These are phyloP conservation scores for Stegastes partitus DNA, from an alignment of 2,113 vertebrate species.

Conservation along the genomic window DNA sequence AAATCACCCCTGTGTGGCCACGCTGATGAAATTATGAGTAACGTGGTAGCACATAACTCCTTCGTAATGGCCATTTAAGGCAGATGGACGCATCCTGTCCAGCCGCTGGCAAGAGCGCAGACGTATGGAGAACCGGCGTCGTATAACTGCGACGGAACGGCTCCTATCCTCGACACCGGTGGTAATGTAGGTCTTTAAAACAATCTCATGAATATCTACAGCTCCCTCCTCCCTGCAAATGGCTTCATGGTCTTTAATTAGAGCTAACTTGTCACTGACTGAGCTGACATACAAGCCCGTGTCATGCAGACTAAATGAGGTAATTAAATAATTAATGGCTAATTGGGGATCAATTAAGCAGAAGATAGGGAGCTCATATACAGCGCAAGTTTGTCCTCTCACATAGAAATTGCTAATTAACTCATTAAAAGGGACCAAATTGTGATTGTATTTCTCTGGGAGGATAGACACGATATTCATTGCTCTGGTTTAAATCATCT, in stretches of 20 bases:
- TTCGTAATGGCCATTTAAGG: constrained; percentile 55
- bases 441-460: constrained; percentile 46
- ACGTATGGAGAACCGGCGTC: constrained; percentile 11
- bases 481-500: constrained; percentile 49
- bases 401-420: constrained; percentile 67
- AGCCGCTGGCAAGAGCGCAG: constrained; percentile 26
- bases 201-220: constrained; percentile 82
- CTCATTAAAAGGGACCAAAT: constrained; percentile 59
- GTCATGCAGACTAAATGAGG: constrained; percentile 67
- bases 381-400: constrained; percentile 51
- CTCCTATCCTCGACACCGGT: constrained; percentile 48
- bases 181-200: constrained; percentile 74
- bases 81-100: constrained; percentile 56
- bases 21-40: constrained; percentile 63
- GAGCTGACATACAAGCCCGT: constrained; percentile 63
- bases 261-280: constrained; percentile 67
- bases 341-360: constrained; percentile 80
- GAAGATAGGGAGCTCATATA: constrained; percentile 57
- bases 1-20: constrained; percentile 41
- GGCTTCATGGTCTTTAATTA: constrained; percentile 76
- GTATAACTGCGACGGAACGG: constrained; percentile 31
- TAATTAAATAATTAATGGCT: constrained; percentile 79
- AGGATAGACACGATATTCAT: constrained; percentile 12
- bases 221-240: constrained; percentile 68
- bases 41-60: constrained; percentile 50